These are phyloP conservation scores for Argya squamiceps DNA, from an alignment of 2,797 vertebrate species.

Conservation along the genomic window DNA sequence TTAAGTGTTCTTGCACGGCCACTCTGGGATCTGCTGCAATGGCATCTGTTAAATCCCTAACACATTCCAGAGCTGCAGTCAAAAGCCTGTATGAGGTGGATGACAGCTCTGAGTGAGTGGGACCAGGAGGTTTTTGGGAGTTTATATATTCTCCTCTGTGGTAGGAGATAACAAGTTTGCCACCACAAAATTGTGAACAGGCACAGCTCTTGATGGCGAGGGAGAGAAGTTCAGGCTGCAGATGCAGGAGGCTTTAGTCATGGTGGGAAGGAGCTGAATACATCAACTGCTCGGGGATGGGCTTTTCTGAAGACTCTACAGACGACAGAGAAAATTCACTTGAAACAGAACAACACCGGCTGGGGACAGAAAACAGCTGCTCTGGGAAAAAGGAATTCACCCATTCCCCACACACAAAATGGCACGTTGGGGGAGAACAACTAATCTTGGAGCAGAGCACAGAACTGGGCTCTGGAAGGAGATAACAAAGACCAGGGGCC, in stretches of 20 bases:
- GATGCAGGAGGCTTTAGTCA: background rate
- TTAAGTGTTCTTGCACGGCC: background rate
- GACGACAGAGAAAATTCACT: background rate
- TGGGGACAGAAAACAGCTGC: background rate
- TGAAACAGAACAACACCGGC: background rate
- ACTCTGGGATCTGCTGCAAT: background rate
- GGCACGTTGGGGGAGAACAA: background rate
- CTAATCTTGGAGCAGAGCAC: slow-evolving; percentile 12
- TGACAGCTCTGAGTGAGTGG: background rate
- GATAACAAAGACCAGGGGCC: background rate
- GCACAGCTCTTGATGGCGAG: fast-evolving
- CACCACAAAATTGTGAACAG: background rate
- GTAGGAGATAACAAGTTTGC: background rate
- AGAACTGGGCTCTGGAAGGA: background rate
- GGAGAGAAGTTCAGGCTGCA: background rate
- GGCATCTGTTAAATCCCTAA: background rate
- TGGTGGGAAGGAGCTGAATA: background rate
- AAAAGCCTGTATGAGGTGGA: background rate
- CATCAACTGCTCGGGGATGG: background rate
- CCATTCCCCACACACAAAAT: background rate
- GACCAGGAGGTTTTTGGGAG: background rate
- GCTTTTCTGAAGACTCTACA: background rate
- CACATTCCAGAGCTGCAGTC: background rate
- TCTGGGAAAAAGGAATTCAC: background rate
- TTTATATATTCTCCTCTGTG: background rate